Base-by-base conservation (phyloP, 2,113 vertebrate genomes). In the Thomomys bottae region DNA sequence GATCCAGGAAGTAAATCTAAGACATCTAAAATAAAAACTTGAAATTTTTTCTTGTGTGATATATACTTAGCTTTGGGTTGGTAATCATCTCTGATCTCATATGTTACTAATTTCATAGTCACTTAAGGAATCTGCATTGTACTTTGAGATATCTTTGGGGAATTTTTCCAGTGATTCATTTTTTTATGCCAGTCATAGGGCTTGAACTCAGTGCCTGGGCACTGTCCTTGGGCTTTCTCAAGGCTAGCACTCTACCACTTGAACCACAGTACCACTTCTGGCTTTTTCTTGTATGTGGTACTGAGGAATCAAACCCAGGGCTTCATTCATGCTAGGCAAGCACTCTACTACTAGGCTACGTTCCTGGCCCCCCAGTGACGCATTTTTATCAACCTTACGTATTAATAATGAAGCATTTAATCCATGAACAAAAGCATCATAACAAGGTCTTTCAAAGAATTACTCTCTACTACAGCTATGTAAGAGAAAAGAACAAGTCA, bases 381-480 rank as follows among this genome's bases (percentile, higher is more conserved):
- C 32, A 1, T 83, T 18, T 84, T 88, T 63, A 78, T 88, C 49
- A 82, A 15, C 6, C 24, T 81, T 90, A 17, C 78, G 23, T 1
- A 57, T 38, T 89, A 77, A 87, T 82, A 61, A 82, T 91, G 36
- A 15, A 73, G 67, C 38, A 94, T 68, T 84, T 84, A 90, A 71
- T 82, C 12, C 61, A 83, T n/a, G 21, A 88, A 89, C 86, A 40
- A 91, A 93, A 88, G 76, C 87, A 87, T 89, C 21, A 71, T 8
- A 24, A 77, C 80, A 30, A 91, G 34, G 64, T 77, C 73, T n/a
- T 91, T 9, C 88, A 89, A 66, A 89, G 24, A 72, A 78, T 70
- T 91, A 21, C 59, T 88, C n/a, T 94, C 30, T 68, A 32, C 32
- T 64, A 93, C 20, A 93, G 42, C 28, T 93, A 78, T 14, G n/a